Conservation (phyloP, 1,140 invertebrate species). For the Cyrtorhinus lividipennis region DNA sequence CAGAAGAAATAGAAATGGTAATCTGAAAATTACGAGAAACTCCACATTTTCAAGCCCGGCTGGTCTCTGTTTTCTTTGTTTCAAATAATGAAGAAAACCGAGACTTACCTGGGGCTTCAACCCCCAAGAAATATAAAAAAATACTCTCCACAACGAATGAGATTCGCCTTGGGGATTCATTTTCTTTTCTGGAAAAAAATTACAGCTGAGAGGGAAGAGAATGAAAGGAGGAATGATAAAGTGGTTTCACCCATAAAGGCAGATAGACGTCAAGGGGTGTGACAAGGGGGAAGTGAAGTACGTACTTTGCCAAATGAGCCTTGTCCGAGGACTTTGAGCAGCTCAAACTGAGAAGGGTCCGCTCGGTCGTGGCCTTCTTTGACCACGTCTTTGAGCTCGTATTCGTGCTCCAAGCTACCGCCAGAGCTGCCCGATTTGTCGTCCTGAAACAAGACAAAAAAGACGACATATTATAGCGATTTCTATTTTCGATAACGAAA, state of each 20-base stretch:
- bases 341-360: slow-evolving; percentile 87
- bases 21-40: too few relatives aligned
- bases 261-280: background rate
- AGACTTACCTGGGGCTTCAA: too few relatives aligned
- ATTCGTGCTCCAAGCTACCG: slow-evolving; percentile 44
- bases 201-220: background rate
- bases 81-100: too few relatives aligned
- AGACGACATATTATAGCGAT: too few relatives aligned
- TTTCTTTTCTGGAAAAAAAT: background rate
- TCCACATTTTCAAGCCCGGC: too few relatives aligned
- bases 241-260: too few relatives aligned
- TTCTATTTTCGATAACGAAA: too few relatives aligned
- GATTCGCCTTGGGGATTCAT: background rate
- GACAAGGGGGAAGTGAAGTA: too few relatives aligned
- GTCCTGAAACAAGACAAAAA: background rate
- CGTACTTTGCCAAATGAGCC: slow-evolving; percentile 95
- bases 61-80: too few relatives aligned
- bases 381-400: slow-evolving; percentile 77
- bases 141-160: too few relatives aligned
- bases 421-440: slow-evolving; percentile 9
- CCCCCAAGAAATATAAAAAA: too few relatives aligned
- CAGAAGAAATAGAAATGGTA: too few relatives aligned
- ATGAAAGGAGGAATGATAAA: background rate
- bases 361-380: slow-evolving; percentile 86
- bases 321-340: slow-evolving; percentile 95